A percentile compares a stretch with the other conserved stretches of the same genome.
Conservation (phyloP, 2,797 vertebrate genomes). For the Argya squamiceps region DNA sequence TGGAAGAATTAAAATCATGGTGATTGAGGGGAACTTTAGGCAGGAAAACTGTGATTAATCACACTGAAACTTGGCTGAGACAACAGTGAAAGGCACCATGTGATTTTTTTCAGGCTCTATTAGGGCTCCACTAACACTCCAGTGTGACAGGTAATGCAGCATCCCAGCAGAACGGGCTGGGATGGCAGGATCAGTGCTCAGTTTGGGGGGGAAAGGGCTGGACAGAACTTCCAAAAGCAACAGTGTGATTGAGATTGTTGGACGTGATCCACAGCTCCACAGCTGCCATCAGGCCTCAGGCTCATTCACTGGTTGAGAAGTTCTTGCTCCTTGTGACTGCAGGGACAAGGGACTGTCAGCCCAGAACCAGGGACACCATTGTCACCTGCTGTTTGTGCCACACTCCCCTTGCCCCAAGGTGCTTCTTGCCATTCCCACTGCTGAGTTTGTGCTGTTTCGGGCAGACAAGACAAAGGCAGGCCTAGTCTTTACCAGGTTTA, state of each 20-base stretch:
- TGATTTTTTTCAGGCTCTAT: conserved; percentile 29
- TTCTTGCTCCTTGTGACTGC: background rate
- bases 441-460: background rate
- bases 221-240: background rate
- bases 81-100: background rate
- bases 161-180: background rate
- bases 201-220: background rate
- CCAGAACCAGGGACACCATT: accelerated
- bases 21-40: background rate
- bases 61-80: conserved; percentile 23
- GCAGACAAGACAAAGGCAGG: background rate
- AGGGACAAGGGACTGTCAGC: background rate
- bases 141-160: background rate
- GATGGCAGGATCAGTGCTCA: background rate
- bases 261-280: background rate
- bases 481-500: background rate
- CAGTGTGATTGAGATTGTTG: background rate
- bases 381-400: background rate
- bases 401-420: accelerated
- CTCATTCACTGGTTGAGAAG: background rate
- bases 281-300: background rate
- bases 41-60: conserved; percentile 31
- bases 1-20: background rate
- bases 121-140: background rate
- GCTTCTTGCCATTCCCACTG: background rate